phyloP scores from a whole-genome alignment of 2,888 invertebrate species.

The Rugalucina vietnamica region DNA sequence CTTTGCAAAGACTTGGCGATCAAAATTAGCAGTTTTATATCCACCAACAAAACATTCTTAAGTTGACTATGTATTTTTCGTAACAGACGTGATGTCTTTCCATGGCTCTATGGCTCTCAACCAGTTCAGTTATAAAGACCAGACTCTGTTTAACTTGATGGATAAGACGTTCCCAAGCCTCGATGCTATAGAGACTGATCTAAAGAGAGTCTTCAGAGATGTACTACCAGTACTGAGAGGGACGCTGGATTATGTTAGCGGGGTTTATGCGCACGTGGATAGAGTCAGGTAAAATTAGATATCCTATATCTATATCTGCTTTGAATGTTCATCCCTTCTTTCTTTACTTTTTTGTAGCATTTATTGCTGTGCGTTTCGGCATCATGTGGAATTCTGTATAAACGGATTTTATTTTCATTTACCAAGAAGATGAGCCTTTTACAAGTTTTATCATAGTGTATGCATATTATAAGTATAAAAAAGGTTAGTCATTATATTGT shows the following conservation, averaged over 20 bases:
- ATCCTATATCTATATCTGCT: neutral
- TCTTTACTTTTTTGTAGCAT: neutral
- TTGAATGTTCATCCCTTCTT: neutral
- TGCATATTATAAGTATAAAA: too few species aligned
- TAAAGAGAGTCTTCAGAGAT: slow-evolving; percentile 57
- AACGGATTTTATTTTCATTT: too few species aligned
- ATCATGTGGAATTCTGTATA: too few species aligned
- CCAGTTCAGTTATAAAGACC: slow-evolving; percentile 37
- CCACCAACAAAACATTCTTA: too few species aligned
- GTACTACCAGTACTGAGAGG: slow-evolving; percentile 48
- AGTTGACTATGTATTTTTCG: too few species aligned
- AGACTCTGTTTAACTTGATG: slow-evolving; percentile 68
- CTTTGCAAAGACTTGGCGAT: too few species aligned
- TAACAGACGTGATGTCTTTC: slow-evolving; percentile 71
- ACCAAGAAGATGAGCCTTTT: too few species aligned
- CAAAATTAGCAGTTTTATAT: too few species aligned
- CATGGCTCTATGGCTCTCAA: slow-evolving; percentile 66
- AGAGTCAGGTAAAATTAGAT: slow-evolving; percentile 55
- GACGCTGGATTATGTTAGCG: slow-evolving; percentile 43
- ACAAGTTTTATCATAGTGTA: too few species aligned
- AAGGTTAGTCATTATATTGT: too few species aligned
- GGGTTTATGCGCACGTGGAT: slow-evolving; percentile 60
- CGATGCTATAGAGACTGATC: slow-evolving; percentile 44
- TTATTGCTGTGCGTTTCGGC: too few species aligned
- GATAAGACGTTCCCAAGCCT: slow-evolving; percentile 44